Evolutionary conservation across 2,888 invertebrate genomes (phyloP), one percentile per base, ranked within the genome.

Genomic region (Machimus rusticus): DNA sequence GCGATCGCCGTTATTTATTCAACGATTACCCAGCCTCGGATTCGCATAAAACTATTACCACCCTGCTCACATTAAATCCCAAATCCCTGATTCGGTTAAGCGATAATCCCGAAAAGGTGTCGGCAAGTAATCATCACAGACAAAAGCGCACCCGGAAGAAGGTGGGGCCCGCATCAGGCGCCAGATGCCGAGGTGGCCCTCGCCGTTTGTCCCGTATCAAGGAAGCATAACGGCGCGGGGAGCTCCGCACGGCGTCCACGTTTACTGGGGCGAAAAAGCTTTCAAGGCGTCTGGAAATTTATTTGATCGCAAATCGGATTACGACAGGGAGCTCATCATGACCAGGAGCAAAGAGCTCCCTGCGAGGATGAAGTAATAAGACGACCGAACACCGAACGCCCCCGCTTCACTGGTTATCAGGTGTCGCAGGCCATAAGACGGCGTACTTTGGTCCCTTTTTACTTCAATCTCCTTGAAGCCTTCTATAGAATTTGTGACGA

Each of bases 261-360:
- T 79, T 51, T 55, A 6, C 51, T 16, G 19, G 51, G 51, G 28
- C 14, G 51, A 34, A 79, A 79, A 28, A 46, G 79, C 79, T 51
- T 79, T 31, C 51, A 79, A 79, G 79, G 51, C 55, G 51, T 34
- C 79, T 51, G 79, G 16, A 51, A 79, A 51, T 79, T 51, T 79
- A 79, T 79, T 79, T 79, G 51, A 51, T 79, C 51, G 28, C 79
- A 51, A 79, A 79, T 79, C 79, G 79, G 79, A 79, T 51, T 79
- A 79, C 51, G 16, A 31, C 28, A 28, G 43, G 55, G 79, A 79
- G 31, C 79, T 51, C 79, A 46, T 79, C 51, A 79, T 12, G 28
- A 23, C 66, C 28, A 0, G 12, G 66, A 66, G 66, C n/a, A 66
- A n/a, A 16, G 28, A 19, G 12, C 19, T 28, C 57, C 9, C 57